Evolutionary conservation across 1,140 invertebrate genomes (phyloP).

Genomic region (Ooceraea biroi): DNA sequence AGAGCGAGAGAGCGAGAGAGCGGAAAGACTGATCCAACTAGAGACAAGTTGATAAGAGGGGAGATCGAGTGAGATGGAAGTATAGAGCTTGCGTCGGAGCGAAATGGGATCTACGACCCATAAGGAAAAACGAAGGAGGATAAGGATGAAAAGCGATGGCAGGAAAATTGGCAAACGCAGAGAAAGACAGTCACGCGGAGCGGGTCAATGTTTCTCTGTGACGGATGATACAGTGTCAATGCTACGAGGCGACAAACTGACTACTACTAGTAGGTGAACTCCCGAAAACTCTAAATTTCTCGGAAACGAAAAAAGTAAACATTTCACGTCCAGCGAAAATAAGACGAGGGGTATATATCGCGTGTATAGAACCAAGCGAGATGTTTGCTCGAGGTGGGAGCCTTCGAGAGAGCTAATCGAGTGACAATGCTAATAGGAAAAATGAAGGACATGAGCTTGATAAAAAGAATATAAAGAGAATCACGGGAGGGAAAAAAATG

Average conservation of each 20-base stretch:
- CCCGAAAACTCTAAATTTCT: too few relatives aligned
- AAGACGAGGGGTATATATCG: not conserved
- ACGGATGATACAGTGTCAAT: constrained; percentile 34
- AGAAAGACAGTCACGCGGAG: not conserved
- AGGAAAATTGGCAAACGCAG: constrained; percentile 26
- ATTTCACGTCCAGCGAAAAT: not conserved
- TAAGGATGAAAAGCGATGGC: constrained; percentile 37
- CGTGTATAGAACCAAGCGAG: not conserved
- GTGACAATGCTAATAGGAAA: constrained; percentile 38
- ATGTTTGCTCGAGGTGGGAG: not conserved
- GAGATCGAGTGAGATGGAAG: constrained; percentile 39
- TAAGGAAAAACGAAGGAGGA: constrained; percentile 9
- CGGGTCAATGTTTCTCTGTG: constrained; percentile 45
- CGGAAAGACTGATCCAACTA: constrained; percentile 48
- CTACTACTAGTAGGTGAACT: not conserved
- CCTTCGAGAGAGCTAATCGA: not conserved
- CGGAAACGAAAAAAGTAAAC: too few relatives aligned
- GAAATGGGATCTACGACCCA: constrained; percentile 9
- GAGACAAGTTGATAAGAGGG: not conserved
- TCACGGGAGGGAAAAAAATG: not conserved
- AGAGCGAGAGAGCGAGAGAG: constrained; percentile 38
- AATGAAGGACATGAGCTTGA: constrained; percentile 15
- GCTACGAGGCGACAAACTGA: not conserved
- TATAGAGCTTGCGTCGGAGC: constrained; percentile 33
- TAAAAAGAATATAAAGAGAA: not conserved